Evolutionary conservation across 2,888 invertebrate genomes (phyloP).

Genomic region (Drosophila robusta): DNA sequence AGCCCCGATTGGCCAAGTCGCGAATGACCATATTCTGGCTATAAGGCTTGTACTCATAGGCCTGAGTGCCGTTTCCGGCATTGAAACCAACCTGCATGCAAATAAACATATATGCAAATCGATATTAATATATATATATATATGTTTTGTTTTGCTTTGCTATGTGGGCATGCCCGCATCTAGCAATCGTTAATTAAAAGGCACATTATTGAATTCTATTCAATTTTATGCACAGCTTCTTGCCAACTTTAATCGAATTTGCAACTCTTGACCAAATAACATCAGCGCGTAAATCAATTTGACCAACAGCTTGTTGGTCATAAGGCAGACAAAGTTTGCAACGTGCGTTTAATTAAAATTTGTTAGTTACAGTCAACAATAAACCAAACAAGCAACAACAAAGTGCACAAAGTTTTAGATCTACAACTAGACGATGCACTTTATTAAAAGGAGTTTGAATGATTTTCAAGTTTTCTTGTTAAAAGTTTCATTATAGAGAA

Average conservation of each 20-base stretch:
- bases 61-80: conserved; percentile 96
- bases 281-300: conserved; percentile 14
- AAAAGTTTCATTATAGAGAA: too few species aligned
- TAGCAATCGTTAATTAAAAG: background rate
- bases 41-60: conserved; percentile 95
- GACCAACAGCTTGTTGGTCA: conserved; percentile 9
- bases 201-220: conserved; percentile 24
- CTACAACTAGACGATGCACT: background rate
- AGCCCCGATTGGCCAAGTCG: conserved; percentile 93
- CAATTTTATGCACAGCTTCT: conserved; percentile 5
- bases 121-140: conserved; percentile 10
- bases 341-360: conserved; percentile 24
- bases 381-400: background rate
- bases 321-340: conserved; percentile 16
- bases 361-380: conserved; percentile 17
- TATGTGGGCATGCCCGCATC: background rate
- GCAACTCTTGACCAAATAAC: conserved; percentile 7
- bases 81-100: conserved; percentile 94
- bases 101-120: conserved; percentile 9
- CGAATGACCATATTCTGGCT: conserved; percentile 94
- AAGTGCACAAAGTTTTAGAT: background rate
- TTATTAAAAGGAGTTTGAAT: background rate
- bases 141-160: too few species aligned
- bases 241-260: conserved; percentile 1
- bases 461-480: background rate